phyloP scores from a whole-genome alignment of 2,888 invertebrate species.

The Dryomyza anilis region DNA sequence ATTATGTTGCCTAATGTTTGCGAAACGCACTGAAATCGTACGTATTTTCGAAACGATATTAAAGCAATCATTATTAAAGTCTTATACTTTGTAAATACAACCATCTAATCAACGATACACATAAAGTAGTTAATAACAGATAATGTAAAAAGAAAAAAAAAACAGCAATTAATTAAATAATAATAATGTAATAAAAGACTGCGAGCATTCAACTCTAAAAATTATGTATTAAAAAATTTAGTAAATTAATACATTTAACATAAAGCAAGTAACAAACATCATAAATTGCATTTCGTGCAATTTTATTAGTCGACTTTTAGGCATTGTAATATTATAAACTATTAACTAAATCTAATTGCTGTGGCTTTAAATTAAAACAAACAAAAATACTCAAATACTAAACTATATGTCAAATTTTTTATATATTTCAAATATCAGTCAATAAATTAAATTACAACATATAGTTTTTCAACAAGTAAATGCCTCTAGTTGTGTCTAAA shows the following conservation, averaged over 20 bases:
- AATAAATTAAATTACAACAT: neutral
- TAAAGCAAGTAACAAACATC: slow-evolving; percentile 2
- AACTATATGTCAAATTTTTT: slow-evolving; percentile 10
- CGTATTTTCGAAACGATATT: neutral
- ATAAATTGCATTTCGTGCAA: too few species aligned
- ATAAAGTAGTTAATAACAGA: too few species aligned
- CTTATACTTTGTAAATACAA: slow-evolving; percentile 26
- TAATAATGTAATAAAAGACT: slow-evolving; percentile 52
- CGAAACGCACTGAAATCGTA: neutral
- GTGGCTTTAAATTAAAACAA: slow-evolving; percentile 19
- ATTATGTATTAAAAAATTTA: slow-evolving; percentile 9
- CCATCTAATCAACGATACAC: slow-evolving; percentile 43
- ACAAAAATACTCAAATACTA: too few species aligned
- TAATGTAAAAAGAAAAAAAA: too few species aligned
- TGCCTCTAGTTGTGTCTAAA: neutral
- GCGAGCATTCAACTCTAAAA: slow-evolving; percentile 50
- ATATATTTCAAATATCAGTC: neutral
- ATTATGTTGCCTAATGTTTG: neutral
- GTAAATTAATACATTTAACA: neutral
- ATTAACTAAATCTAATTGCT: slow-evolving; percentile 4
- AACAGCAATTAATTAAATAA: slow-evolving; percentile 29
- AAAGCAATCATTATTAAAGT: slow-evolving; percentile 5
- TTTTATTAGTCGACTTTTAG: neutral
- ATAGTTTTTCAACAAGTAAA: neutral
- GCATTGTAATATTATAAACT: neutral